Percentiles rank a stretch among this genome's conserved stretches.
Evolutionary conservation across 2,797 vertebrate genomes (phyloP).

Genomic region (Cynodonichthys magdalenae): DNA sequence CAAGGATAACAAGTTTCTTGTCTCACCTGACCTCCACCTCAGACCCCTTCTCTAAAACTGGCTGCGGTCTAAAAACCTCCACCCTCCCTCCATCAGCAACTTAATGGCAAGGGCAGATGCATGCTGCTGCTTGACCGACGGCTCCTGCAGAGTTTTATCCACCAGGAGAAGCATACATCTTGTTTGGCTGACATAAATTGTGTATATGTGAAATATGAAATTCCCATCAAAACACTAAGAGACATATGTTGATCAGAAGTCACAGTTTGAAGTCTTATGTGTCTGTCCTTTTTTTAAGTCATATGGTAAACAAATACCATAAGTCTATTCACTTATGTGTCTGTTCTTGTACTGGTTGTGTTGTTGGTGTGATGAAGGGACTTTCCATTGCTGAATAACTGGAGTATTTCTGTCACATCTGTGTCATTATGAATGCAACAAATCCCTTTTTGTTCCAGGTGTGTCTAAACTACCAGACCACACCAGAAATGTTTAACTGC

Average conservation of each 20-base stretch:
- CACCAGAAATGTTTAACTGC: neutral
- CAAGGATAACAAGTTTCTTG: slow-evolving; percentile 1
- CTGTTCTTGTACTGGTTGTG: slow-evolving; percentile 18
- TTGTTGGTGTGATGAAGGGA: slow-evolving; percentile 11
- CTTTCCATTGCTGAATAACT: slow-evolving; percentile 18
- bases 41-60: slow-evolving; percentile 27
- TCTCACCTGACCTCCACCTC: slow-evolving; percentile 44
- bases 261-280: neutral
- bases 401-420: slow-evolving; percentile 34
- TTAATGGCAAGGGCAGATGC: slow-evolving; percentile 47
- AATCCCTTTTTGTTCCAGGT: slow-evolving; percentile 15
- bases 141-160: slow-evolving; percentile 18
- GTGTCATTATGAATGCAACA: slow-evolving; percentile 8
- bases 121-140: slow-evolving; percentile 32
- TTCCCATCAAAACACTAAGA: slow-evolving; percentile 2
- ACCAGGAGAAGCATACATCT: slow-evolving; percentile 10
- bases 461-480: neutral
- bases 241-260: slow-evolving; percentile 9
- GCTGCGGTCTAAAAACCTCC: slow-evolving; percentile 24
- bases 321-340: too few relatives aligned
- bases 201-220: slow-evolving; percentile 11
- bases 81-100: slow-evolving; percentile 7
- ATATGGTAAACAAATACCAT: too few relatives aligned
- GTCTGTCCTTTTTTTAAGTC: slow-evolving; percentile 31
- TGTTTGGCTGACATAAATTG: slow-evolving; percentile 19